These are phyloP conservation scores for Hafferia zeledoni DNA, from an alignment of 2,797 vertebrate genomes.

Conservation along the genomic window DNA sequence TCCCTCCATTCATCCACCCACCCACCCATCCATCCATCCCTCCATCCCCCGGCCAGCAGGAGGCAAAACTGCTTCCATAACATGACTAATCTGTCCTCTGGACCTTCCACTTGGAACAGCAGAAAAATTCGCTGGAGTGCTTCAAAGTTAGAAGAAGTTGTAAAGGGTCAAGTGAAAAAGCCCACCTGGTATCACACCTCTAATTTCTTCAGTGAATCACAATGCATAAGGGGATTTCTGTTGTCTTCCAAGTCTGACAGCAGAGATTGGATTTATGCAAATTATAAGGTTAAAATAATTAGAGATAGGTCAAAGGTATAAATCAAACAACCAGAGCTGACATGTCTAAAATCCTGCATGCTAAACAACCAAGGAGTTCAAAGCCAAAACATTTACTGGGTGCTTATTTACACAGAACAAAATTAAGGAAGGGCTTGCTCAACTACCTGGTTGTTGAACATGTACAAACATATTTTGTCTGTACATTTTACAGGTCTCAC, in stretches of 20 bases:
- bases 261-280: conserved; percentile 71
- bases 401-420: neutral
- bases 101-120: neutral
- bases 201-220: conserved; percentile 51
- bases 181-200: conserved; percentile 31
- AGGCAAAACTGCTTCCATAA: neutral
- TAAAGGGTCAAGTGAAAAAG: conserved; percentile 42
- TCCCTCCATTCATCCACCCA: no score
- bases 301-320: conserved; percentile 68
- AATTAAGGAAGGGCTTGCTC: neutral
- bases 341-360: conserved; percentile 50
- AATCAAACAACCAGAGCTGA: conserved; percentile 55
- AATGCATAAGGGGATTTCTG: conserved; percentile 45
- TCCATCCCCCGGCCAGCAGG: neutral
- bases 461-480: neutral
- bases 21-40: no score
- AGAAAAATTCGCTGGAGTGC: conserved; percentile 31
- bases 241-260: conserved; percentile 56
- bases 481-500: neutral
- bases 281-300: conserved; percentile 71
- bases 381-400: neutral
- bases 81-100: neutral
- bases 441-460: neutral
- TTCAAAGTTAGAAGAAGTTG: conserved; percentile 18
- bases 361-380: conserved; percentile 37